Percentiles rank a stretch among this genome's conserved stretches.
These are phyloP conservation scores for Porites rus DNA, from an alignment of 92 coral and sea anemone species.

Conservation along the genomic window DNA sequence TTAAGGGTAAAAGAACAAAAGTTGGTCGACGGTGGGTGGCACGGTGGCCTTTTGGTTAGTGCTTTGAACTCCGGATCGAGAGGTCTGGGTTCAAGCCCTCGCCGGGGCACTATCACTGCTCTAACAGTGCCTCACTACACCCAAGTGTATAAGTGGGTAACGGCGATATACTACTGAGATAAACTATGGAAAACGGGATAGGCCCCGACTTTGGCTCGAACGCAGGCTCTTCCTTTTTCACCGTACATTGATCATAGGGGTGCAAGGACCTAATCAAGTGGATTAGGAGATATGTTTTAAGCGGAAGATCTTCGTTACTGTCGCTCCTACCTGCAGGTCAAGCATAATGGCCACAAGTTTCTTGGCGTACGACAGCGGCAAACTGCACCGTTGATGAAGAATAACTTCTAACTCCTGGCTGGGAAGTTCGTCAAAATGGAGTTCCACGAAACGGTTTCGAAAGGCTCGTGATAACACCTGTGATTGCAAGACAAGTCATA, in stretches of 20 bases:
- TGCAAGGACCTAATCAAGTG: not conserved
- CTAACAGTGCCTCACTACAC: too few relatives aligned
- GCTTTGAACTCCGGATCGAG: too few relatives aligned
- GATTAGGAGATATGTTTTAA: not conserved
- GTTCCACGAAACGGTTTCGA: constrained; percentile 97
- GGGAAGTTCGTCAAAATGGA: constrained; percentile 98
- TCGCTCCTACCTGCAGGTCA: constrained; percentile 82
- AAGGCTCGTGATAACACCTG: constrained; percentile 97
- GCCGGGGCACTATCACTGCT: too few relatives aligned
- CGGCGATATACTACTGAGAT: too few relatives aligned
- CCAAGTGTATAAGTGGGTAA: too few relatives aligned
- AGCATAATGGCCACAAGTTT: constrained; percentile 90
- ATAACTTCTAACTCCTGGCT: constrained; percentile 91
- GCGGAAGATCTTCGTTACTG: not conserved
- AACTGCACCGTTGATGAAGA: constrained; percentile 85
- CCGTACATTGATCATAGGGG: too few relatives aligned
- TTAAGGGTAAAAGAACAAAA: not conserved
- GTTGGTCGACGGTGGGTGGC: too few relatives aligned
- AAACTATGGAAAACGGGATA: too few relatives aligned
- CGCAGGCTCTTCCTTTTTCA: too few relatives aligned
- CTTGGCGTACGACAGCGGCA: constrained; percentile 97
- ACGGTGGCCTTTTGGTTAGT: too few relatives aligned
- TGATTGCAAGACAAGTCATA: not conserved
- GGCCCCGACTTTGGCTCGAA: too few relatives aligned
- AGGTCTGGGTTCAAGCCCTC: too few relatives aligned